These are phyloP conservation scores for Calephelis perditalis DNA, from an alignment of 2,888 invertebrate genomes.

Conservation along the genomic window DNA sequence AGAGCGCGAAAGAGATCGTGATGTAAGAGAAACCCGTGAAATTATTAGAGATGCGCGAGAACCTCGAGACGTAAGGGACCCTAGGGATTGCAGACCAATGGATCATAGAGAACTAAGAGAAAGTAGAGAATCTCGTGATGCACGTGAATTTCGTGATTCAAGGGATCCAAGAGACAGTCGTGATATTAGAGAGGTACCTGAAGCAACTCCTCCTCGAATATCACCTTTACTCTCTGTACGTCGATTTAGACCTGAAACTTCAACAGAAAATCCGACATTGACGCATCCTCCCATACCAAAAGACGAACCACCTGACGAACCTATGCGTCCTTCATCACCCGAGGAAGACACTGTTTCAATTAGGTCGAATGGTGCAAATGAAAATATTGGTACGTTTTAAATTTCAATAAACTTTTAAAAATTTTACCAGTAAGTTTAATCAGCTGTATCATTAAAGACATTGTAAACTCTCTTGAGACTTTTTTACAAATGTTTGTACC, in stretches of 20 bases:
- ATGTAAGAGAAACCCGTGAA: slow-evolving; percentile 48
- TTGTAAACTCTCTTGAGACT: background rate
- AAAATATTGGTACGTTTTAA: slow-evolving; percentile 67
- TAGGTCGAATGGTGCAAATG: slow-evolving; percentile 74
- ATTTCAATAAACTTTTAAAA: background rate
- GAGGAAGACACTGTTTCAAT: slow-evolving; percentile 79
- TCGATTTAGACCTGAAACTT: slow-evolving; percentile 61
- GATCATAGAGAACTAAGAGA: slow-evolving; percentile 41
- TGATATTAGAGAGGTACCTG: slow-evolving; percentile 58
- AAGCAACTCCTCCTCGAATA: slow-evolving; percentile 69
- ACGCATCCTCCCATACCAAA: slow-evolving; percentile 74
- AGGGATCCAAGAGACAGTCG: slow-evolving; percentile 53
- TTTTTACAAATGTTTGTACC: too few relatives aligned
- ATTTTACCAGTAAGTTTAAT: too few relatives aligned
- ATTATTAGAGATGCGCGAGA: slow-evolving; percentile 43
- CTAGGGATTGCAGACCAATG: slow-evolving; percentile 37
- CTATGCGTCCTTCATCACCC: slow-evolving; percentile 74
- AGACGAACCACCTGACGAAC: slow-evolving; percentile 75
- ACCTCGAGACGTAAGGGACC: slow-evolving; percentile 47
- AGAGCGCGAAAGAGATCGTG: slow-evolving; percentile 50
- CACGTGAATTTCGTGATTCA: slow-evolving; percentile 46
- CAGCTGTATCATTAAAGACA: background rate
- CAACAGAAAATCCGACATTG: slow-evolving; percentile 53
- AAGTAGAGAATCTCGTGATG: slow-evolving; percentile 37
- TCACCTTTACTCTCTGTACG: slow-evolving; percentile 68